phyloP scores from a whole-genome alignment of 2,113 vertebrate species.

The Plectropomus leopardus region DNA sequence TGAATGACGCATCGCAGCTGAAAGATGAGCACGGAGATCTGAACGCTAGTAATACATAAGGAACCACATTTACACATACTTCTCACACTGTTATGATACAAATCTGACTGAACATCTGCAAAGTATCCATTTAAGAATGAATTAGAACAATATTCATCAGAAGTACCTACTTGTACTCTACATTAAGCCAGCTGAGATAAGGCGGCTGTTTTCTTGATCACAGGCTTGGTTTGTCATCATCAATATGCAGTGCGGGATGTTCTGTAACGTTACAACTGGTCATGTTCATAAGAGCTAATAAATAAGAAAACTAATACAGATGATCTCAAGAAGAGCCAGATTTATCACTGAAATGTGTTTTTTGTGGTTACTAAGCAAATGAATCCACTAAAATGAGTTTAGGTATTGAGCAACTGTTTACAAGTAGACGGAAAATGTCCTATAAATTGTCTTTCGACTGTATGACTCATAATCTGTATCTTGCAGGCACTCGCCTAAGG shows the following conservation, averaged over 20 bases:
- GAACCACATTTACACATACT: too few species aligned
- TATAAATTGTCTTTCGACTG: not conserved
- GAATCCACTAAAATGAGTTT: not conserved
- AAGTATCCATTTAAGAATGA: not conserved
- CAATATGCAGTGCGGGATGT: conserved; percentile 26
- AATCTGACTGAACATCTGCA: too few species aligned
- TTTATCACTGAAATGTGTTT: not conserved
- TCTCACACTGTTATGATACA: too few species aligned
- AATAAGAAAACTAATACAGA: not conserved
- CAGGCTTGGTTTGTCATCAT: not conserved
- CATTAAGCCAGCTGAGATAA: not conserved
- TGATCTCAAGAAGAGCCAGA: not conserved
- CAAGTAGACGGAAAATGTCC: not conserved
- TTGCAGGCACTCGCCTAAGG: too few species aligned
- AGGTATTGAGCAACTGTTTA: not conserved
- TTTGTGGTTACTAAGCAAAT: not conserved
- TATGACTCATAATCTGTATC: not conserved
- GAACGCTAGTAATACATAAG: too few species aligned
- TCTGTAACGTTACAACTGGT: not conserved
- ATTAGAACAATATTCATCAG: not conserved
- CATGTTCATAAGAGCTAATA: not conserved
- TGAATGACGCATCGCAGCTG: too few species aligned
- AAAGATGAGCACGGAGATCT: too few species aligned
- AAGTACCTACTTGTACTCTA: not conserved
- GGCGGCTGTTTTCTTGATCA: conserved; percentile 7